Conservation (phyloP, 2,888 invertebrate species). For the Micropterix aruncella region DNA sequence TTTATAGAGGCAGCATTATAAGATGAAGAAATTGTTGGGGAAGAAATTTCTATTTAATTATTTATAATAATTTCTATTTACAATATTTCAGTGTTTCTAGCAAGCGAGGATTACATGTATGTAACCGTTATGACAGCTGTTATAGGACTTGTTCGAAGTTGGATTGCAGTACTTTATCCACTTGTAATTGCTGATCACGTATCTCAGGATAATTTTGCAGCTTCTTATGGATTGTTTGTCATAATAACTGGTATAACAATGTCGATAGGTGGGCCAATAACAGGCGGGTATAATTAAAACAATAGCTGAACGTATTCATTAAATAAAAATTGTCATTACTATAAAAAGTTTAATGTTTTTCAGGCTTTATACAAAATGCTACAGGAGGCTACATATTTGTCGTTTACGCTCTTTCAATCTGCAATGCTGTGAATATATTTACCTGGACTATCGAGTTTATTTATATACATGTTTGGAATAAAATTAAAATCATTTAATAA, state of each 20-base stretch:
- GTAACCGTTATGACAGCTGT: background rate
- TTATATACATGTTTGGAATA: too few relatives aligned
- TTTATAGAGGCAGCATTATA: too few relatives aligned
- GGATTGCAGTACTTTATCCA: background rate
- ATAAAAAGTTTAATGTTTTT: background rate
- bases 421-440: background rate
- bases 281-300: too few relatives aligned
- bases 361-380: background rate
- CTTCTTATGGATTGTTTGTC: background rate
- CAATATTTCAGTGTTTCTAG: background rate
- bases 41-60: too few relatives aligned
- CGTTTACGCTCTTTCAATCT: background rate
- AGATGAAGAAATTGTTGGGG: too few relatives aligned
- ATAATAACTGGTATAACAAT: background rate
- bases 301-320: too few relatives aligned
- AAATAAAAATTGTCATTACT: too few relatives aligned
- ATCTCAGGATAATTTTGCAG: background rate
- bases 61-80: background rate
- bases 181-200: background rate
- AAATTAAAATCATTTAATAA: too few relatives aligned
- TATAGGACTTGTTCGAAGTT: background rate
- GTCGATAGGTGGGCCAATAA: background rate
- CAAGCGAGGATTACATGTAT: background rate
- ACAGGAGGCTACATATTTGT: background rate
- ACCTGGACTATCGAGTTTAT: background rate